These are phyloP conservation scores for Cepphus grylle DNA, from an alignment of 2,113 vertebrate genomes.

Conservation along the genomic window DNA sequence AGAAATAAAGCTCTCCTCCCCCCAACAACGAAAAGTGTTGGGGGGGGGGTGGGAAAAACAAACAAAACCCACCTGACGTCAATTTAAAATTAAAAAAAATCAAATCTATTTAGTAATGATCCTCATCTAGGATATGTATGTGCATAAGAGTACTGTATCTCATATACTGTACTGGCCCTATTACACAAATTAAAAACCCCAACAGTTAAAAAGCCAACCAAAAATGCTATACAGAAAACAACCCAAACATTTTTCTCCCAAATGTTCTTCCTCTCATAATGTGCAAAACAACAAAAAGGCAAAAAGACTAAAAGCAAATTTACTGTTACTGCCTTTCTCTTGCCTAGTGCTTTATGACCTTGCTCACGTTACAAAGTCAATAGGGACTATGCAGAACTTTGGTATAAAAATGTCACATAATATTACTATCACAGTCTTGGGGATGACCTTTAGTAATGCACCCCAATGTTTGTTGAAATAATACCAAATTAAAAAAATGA, in stretches of 20 bases:
- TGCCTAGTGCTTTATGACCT: slow-evolving; percentile 83
- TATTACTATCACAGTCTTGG: slow-evolving; percentile 72
- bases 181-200: slow-evolving; percentile 66
- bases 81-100: slow-evolving; percentile 15
- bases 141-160: slow-evolving; percentile 76
- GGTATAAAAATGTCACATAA: slow-evolving; percentile 84
- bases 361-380: slow-evolving; percentile 70
- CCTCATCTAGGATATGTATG: slow-evolving; percentile 69
- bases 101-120: slow-evolving; percentile 46
- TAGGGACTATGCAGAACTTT: slow-evolving; percentile 85
- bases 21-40: slow-evolving; percentile 61
- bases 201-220: slow-evolving; percentile 67
- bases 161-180: slow-evolving; percentile 70
- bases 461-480: slow-evolving; percentile 75
- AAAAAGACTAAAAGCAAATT: slow-evolving; percentile 82
- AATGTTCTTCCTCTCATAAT: slow-evolving; percentile 81
- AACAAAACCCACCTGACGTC: neutral
- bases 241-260: slow-evolving; percentile 68
- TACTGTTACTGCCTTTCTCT: slow-evolving; percentile 72
- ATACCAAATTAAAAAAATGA: slow-evolving; percentile 74
- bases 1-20: slow-evolving; percentile 71
- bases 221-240: slow-evolving; percentile 54
- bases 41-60: neutral
- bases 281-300: slow-evolving; percentile 94
- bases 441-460: slow-evolving; percentile 69